These are phyloP conservation scores for Drosophila greeni DNA, from an alignment of 2,888 invertebrate species.

Conservation along the genomic window DNA sequence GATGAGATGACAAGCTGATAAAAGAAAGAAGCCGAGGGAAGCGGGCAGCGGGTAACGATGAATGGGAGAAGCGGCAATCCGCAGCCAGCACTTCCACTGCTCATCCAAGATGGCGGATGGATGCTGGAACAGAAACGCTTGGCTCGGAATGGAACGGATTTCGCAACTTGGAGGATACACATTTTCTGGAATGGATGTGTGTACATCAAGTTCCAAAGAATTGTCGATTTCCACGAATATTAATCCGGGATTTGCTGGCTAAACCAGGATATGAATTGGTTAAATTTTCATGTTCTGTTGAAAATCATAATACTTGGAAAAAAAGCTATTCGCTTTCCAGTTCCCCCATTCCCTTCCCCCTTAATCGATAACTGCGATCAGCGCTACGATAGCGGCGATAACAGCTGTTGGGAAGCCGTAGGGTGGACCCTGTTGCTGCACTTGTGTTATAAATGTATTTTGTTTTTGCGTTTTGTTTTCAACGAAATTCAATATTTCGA, in stretches of 20 bases:
- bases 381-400: conserved; percentile 11
- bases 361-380: conserved; percentile 2
- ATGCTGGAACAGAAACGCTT: conserved; percentile 8
- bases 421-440: conserved; percentile 32
- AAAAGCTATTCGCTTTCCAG: not conserved
- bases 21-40: conserved; percentile 7
- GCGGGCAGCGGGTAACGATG: not conserved
- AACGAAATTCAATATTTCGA: conserved; percentile 22
- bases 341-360: not conserved
- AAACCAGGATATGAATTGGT: not conserved
- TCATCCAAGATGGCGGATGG: conserved; percentile 34
- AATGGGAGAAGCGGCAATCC: conserved; percentile 1
- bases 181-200: conserved; percentile 7
- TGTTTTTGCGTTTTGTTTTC: conserved; percentile 19
- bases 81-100: conserved; percentile 12
- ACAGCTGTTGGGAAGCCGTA: conserved; percentile 20
- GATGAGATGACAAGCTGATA: conserved; percentile 32
- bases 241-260: not conserved
- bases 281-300: not conserved
- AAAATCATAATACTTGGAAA: not conserved
- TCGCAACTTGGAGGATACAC: conserved; percentile 10
- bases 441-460: conserved; percentile 14
- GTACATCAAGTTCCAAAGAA: conserved; percentile 3
- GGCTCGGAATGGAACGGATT: conserved; percentile 6
- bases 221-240: not conserved